phyloP scores from a whole-genome alignment of 2,797 vertebrate genomes.

The Acrossocheilus wenchowensis region DNA sequence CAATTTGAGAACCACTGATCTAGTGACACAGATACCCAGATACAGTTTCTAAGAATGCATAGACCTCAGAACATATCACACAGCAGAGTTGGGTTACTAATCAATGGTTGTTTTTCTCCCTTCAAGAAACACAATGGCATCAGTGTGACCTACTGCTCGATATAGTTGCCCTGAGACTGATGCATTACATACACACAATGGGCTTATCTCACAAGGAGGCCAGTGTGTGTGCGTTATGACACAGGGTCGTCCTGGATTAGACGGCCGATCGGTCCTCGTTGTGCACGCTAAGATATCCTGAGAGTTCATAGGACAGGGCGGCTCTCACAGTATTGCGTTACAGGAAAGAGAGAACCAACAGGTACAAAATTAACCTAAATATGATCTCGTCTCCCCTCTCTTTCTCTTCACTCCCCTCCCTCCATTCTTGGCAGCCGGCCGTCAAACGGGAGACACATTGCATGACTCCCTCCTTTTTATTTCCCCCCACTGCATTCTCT shows the following conservation, averaged over 20 bases:
- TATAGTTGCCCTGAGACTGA: constrained; percentile 68
- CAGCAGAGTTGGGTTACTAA: constrained; percentile 41
- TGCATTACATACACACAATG: constrained; percentile 76
- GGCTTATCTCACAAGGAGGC: constrained; percentile 76
- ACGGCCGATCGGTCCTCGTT: constrained; percentile 65
- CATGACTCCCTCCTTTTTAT: constrained; percentile 12
- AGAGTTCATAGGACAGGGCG: constrained; percentile 12
- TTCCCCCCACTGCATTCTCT: background rate
- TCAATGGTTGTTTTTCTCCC: constrained; percentile 40
- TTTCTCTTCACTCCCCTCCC: background rate
- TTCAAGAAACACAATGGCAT: constrained; percentile 46
- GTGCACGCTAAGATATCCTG: constrained; percentile 38
- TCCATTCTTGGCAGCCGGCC: constrained; percentile 28
- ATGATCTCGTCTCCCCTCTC: constrained; percentile 5
- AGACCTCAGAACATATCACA: constrained; percentile 6
- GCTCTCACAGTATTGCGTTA: constrained; percentile 62
- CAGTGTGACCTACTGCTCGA: constrained; percentile 76
- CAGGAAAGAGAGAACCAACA: constrained; percentile 50
- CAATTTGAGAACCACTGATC: background rate
- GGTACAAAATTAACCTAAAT: constrained; percentile 33
- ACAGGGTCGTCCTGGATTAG: constrained; percentile 66
- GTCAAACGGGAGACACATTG: constrained; percentile 8
- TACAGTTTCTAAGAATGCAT: constrained; percentile 9
- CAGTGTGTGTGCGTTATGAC: constrained; percentile 74
- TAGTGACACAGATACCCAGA: constrained; percentile 15